Evolutionary conservation across 2,113 vertebrate species (phyloP), one percentile per base, ranked within the genome.

Genomic region (Poeciliopsis occidentalis): DNA sequence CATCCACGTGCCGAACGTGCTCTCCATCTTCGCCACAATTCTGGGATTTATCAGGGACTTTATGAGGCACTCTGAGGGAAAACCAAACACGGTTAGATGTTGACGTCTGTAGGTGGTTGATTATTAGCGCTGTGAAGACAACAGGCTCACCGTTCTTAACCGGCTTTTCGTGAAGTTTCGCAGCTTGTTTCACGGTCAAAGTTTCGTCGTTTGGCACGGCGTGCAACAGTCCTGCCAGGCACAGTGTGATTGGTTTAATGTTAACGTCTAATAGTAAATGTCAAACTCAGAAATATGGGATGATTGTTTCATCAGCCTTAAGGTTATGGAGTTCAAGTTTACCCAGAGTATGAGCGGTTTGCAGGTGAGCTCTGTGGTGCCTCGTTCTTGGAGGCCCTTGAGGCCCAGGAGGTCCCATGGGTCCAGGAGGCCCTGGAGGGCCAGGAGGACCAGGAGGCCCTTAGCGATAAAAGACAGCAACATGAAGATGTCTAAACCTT

Each of bases 1-100:
- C 94, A 99, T 97, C 97, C 97, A 99, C 0, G 96, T 93, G 64
- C 98, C 98, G 75, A 97, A 99, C 0, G 97, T 98, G 79, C 90
- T 94, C 64, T 89, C 92, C 12, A 97, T 94, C 61, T 94, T 96
- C 2, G 95, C 88, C 47, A 98, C 86, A 47, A 95, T 94, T 2
- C 88, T 87, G 44, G 96, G 96, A 37, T 94, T 96, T 89, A 95
- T 95, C 37, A 99, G 93, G 19, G 96, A 96, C 5, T 83, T 92
- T 13, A 99, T 95, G 24, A 95, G 85, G 74, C 95, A 93, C 67
- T 96, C 98, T 99, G 67, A 44, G 11, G 27, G 24, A 62, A 71
- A 67, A 64, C 69, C 30, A 44, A 32, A 8, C 8, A 19, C 3
- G 12, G 2, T 81, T 0, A 71, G 44, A 29, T 1, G 15, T 22